Conservation (phyloP, 2,797 vertebrate species). For the Mergus octosetaceus region DNA sequence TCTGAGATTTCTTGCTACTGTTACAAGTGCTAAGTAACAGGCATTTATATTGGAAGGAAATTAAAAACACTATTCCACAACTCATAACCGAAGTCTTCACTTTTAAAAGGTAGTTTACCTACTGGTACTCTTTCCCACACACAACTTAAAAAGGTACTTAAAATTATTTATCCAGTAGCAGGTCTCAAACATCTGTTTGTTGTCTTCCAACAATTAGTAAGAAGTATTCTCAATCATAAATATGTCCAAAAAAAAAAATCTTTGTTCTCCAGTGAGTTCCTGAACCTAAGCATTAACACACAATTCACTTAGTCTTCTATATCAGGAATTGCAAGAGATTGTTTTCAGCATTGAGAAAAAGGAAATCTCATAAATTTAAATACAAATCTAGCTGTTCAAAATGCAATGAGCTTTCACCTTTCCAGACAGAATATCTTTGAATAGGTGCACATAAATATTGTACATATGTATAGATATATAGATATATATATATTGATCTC, state of each 20-base stretch:
- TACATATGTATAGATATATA: background rate
- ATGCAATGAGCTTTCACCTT: background rate
- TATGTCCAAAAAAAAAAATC: background rate
- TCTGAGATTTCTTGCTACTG: background rate
- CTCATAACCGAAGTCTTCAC: background rate
- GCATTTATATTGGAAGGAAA: background rate
- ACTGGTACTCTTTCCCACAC: background rate
- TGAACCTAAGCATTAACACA: background rate
- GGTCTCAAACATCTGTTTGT: background rate
- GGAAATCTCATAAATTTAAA: background rate
- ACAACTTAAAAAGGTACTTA: background rate
- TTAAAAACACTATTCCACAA: background rate
- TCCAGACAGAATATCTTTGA: background rate
- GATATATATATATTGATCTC: background rate
- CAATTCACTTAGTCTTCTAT: background rate
- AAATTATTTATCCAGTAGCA: background rate
- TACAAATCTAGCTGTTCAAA: background rate
- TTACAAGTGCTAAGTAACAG: background rate
- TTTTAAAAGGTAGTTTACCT: background rate
- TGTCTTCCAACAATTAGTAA: background rate
- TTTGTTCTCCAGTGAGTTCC: background rate
- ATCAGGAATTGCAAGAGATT: background rate
- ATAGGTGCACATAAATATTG: background rate
- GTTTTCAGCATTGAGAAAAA: background rate
- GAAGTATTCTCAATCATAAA: background rate